A percentile compares a stretch with the other conserved stretches of the same genome.
phyloP scores from a whole-genome alignment of 2,113 vertebrate species.

The Rhadina sibilatrix region DNA sequence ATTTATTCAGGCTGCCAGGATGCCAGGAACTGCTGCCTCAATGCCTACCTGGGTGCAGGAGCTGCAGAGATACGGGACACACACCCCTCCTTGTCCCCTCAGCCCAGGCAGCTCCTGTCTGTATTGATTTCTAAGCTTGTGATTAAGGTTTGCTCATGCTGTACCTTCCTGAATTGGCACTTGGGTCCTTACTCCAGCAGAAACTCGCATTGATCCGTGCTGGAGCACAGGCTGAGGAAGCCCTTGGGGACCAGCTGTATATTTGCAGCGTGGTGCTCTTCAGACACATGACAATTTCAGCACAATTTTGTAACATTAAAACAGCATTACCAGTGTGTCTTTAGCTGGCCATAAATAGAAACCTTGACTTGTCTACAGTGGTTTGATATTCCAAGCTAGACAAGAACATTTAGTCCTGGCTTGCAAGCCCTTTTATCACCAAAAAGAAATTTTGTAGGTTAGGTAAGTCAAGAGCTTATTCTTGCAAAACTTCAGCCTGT shows the following conservation, averaged over 20 bases:
- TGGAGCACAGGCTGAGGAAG: conserved; percentile 3
- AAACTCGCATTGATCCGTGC: conserved; percentile 22
- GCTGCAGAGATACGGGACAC: not conserved
- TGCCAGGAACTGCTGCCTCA: not conserved
- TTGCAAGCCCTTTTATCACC: conserved; percentile 11
- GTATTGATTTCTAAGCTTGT: conserved; percentile 13
- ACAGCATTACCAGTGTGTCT: not conserved
- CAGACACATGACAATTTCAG: conserved; percentile 44
- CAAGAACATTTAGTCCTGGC: not conserved
- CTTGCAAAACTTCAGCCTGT: conserved; percentile 10
- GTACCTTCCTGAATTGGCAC: not conserved
- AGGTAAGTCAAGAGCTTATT: conserved; percentile 36
- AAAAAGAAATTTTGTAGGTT: not conserved
- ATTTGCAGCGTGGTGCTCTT: not conserved
- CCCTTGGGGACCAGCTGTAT: not conserved
- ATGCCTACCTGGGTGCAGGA: fast-evolving
- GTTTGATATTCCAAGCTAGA: not conserved
- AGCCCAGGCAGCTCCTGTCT: not conserved
- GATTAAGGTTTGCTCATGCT: conserved; percentile 17
- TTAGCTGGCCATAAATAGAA: conserved; percentile 39
- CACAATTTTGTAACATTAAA: conserved; percentile 44
- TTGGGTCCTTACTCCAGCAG: conserved; percentile 15
- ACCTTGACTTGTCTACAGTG: not conserved
- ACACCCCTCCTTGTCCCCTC: not conserved
- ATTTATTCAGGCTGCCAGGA: not conserved